A percentile compares a stretch with the other conserved stretches of the same genome.
Conservation (phyloP, 2,888 invertebrate genomes). For the Icerya purchasi region DNA sequence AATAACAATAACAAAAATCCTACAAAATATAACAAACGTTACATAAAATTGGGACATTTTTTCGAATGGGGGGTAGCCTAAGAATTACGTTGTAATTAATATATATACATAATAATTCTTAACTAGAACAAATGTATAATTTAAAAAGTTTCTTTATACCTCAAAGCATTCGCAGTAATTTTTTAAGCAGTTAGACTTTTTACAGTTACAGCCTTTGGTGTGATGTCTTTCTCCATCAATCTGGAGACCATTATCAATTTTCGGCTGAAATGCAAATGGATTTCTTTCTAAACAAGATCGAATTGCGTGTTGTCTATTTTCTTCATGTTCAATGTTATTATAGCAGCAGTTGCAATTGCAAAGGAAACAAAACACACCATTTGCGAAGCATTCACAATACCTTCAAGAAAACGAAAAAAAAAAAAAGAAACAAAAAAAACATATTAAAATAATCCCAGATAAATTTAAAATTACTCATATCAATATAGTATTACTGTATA, state of each 20-base stretch:
- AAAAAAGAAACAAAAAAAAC: too few species aligned
- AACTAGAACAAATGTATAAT: too few species aligned
- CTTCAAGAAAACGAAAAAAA: constrained; percentile 24
- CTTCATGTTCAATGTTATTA: constrained; percentile 89
- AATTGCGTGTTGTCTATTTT: constrained; percentile 81
- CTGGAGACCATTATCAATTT: constrained; percentile 47
- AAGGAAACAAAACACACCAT: constrained; percentile 93
- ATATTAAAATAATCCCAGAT: too few species aligned
- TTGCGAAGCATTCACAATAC: constrained; percentile 97
- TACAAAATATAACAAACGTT: too few species aligned
- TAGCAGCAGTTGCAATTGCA: constrained; percentile 96
- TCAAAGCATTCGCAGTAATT: constrained; percentile 99
- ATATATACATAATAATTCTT: too few species aligned
- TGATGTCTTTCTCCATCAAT: constrained; percentile 58
- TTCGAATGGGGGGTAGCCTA: too few species aligned
- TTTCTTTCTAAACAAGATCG: constrained; percentile 86
- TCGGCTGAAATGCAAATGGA: constrained; percentile 93
- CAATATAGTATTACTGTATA: too few species aligned
- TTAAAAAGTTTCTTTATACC: too few species aligned
- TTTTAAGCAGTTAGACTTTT: constrained; percentile 90
- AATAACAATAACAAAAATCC: too few species aligned
- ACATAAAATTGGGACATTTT: too few species aligned
- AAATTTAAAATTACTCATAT: too few species aligned
- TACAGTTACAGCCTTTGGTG: constrained; percentile 97
- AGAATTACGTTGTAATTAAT: too few species aligned